Conservation (phyloP, 2,113 vertebrate genomes). For the Procapra przewalskii region DNA sequence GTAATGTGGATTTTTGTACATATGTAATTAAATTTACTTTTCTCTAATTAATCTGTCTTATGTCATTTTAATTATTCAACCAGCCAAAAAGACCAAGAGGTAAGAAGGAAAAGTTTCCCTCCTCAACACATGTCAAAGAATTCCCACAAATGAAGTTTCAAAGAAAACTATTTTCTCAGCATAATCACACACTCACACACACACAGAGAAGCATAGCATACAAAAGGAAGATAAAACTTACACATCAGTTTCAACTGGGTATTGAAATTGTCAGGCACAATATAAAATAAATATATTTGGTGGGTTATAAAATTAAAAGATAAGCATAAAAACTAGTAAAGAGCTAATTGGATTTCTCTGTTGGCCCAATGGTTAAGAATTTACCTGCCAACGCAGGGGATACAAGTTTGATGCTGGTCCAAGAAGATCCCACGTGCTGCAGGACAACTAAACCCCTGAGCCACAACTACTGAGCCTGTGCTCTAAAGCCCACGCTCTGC, state of each 20-base stretch:
- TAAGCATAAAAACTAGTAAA: neutral
- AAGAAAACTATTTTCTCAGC: neutral
- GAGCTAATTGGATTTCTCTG: neutral
- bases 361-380: neutral
- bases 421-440: neutral
- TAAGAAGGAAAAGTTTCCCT: neutral
- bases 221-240: neutral
- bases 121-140: neutral
- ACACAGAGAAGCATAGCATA: neutral
- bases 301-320: neutral
- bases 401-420: neutral
- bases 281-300: neutral
- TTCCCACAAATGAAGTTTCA: neutral
- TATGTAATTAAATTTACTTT: neutral
- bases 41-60: neutral
- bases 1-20: neutral
- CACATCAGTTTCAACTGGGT: neutral
- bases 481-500: neutral
- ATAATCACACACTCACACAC: neutral
- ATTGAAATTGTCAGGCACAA: neutral
- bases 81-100: neutral
- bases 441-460: neutral
- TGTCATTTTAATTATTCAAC: neutral
- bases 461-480: neutral
- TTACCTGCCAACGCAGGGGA: neutral